Conservation (phyloP, 2,113 vertebrate species). For the Pardalotus punctatus region DNA sequence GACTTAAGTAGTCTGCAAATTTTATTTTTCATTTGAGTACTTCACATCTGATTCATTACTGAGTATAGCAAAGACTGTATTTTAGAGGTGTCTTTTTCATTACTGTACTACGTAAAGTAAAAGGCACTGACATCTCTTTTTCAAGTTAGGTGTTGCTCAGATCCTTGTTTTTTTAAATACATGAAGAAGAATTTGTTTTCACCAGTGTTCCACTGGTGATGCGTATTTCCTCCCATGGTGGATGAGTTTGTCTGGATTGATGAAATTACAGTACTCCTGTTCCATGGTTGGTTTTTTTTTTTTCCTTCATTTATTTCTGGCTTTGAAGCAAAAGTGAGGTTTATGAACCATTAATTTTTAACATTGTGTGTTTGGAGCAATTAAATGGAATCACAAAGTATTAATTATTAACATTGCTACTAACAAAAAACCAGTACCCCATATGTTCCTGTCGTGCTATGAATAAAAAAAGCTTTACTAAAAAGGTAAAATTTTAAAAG, state of each 20-base stretch:
- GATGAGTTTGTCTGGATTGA: neutral
- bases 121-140: neutral
- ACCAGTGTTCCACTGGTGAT: neutral
- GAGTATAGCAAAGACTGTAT: neutral
- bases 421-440: neutral
- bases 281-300: neutral
- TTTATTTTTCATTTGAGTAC: neutral
- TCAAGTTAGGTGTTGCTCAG: neutral
- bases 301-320: neutral
- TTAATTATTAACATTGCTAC: neutral
- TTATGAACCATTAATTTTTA: neutral
- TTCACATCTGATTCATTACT: neutral
- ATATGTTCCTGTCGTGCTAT: neutral
- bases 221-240: neutral
- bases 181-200: neutral
- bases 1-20: neutral
- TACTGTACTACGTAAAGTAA: neutral
- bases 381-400: neutral
- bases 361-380: neutral
- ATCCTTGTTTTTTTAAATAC: neutral
- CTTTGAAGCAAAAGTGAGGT: neutral
- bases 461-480: neutral
- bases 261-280: neutral
- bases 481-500: neutral
- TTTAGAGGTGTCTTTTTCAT: neutral